phyloP scores from a whole-genome alignment of 2,113 vertebrate genomes.

The Pogonocichla stellata region DNA sequence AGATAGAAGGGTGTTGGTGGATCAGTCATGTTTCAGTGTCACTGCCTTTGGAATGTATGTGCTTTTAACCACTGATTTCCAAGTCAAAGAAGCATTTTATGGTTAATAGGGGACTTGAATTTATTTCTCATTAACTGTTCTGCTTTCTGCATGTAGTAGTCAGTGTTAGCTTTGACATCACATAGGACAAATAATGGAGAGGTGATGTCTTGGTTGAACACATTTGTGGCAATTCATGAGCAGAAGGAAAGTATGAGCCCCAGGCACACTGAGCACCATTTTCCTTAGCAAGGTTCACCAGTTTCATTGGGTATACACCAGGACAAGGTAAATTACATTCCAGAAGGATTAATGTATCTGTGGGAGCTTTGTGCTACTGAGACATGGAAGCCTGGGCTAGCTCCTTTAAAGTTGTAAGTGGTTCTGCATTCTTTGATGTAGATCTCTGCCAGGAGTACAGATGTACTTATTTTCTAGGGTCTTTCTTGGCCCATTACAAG shows the following conservation, averaged over 20 bases:
- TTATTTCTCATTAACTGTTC: not conserved
- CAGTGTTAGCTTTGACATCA: not conserved
- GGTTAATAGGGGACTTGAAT: not conserved
- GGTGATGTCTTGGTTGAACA: not conserved
- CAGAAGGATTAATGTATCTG: not conserved
- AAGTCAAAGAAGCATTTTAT: not conserved
- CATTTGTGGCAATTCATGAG: not conserved
- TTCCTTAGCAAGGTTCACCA: not conserved
- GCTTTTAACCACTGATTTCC: not conserved
- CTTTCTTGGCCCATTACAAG: not conserved
- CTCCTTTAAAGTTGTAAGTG: not conserved
- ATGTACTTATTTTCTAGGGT: not conserved
- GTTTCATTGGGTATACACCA: not conserved
- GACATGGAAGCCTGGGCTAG: not conserved
- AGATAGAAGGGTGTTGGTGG: slow-evolving; percentile 9
- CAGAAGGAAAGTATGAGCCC: not conserved
- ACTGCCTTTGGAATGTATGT: not conserved
- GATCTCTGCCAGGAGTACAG: not conserved
- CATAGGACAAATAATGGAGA: not conserved
- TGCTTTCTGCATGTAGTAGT: fast-evolving
- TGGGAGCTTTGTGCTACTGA: fast-evolving
- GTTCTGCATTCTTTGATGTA: not conserved
- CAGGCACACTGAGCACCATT: not conserved
- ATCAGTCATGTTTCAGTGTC: not conserved
- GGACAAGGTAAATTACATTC: not conserved